Conservation (phyloP, 2,113 vertebrate species). For the Zapornia atra region DNA sequence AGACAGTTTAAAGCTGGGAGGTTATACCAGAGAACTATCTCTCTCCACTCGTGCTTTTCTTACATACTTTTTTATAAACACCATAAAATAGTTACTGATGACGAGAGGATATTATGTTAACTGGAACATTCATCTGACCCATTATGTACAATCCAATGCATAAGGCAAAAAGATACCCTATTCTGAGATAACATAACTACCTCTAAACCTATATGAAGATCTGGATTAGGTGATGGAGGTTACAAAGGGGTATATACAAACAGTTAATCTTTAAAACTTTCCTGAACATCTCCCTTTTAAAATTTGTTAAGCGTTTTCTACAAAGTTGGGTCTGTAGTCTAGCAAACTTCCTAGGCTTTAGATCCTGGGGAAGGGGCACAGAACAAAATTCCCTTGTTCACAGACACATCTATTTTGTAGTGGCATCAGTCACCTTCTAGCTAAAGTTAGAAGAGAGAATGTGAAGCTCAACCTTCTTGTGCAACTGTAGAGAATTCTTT, state of each 20-base stretch:
- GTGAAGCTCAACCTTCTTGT: not conserved
- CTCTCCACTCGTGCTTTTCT: not conserved
- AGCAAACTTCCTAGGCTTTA: not conserved
- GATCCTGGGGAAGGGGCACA: not conserved
- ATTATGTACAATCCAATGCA: not conserved
- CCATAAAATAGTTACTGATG: not conserved
- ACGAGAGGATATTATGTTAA: not conserved
- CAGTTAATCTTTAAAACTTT: not conserved
- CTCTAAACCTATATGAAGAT: not conserved
- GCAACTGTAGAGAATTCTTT: not conserved
- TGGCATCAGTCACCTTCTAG: not conserved
- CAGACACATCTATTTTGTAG: not conserved
- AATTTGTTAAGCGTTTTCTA: not conserved
- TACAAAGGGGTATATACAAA: not conserved
- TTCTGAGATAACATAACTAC: not conserved
- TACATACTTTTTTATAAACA: not conserved
- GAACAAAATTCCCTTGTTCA: not conserved
- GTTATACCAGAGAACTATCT: not conserved
- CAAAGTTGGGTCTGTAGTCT: not conserved
- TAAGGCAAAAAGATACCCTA: not conserved
- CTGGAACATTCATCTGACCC: not conserved
- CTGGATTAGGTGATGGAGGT: not conserved
- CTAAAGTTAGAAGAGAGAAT: not conserved
- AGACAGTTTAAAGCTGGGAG: constrained; percentile 6
- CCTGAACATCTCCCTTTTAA: not conserved